Percentiles rank a stretch among this genome's conserved stretches.
Conservation (phyloP, 35 echinoderm and acorn worm species). For the Ophiothrix spiculata region DNA sequence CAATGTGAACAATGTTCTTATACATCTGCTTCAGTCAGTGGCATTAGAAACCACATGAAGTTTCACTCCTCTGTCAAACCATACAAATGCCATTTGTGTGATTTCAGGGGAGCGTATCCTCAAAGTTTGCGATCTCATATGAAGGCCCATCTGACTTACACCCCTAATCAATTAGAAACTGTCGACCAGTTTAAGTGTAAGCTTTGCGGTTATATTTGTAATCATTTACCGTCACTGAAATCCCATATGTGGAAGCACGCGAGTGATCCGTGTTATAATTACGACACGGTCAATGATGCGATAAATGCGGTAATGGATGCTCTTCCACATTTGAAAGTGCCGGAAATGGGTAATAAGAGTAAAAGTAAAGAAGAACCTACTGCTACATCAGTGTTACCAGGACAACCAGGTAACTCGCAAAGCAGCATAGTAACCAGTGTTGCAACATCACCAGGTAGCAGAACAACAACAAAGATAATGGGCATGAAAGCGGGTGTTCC, state of each 20-base stretch:
- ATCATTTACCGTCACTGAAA: slow-evolving; percentile 92
- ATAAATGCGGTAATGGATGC: slow-evolving; percentile 1
- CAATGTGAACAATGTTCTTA: slow-evolving; percentile 84
- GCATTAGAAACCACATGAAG: slow-evolving; percentile 99
- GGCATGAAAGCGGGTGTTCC: no score
- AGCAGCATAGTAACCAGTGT: neutral
- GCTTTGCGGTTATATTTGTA: slow-evolving; percentile 81
- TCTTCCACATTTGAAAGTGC: neutral
- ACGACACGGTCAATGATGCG: slow-evolving; percentile 37
- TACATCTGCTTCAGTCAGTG: slow-evolving; percentile 69
- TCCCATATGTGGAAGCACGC: slow-evolving; percentile 99
- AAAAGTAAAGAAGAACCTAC: neutral
- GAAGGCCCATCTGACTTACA: slow-evolving; percentile 51
- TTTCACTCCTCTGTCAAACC: slow-evolving; percentile 87
- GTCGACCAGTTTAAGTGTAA: slow-evolving; percentile 87
- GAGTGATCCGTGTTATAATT: slow-evolving; percentile 81
- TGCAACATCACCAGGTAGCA: neutral
- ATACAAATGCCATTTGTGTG: slow-evolving; percentile 88
- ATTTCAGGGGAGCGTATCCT: slow-evolving; percentile 89
- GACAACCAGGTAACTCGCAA: neutral
- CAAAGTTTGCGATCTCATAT: slow-evolving; percentile 91
- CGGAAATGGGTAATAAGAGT: neutral
- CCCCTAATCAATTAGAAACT: slow-evolving; percentile 15
- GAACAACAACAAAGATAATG: no score
- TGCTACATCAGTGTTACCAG: neutral